Evolutionary conservation across 2,888 invertebrate genomes (phyloP), one percentile per base, ranked within the genome.

Genomic region (Drosophila borborema): DNA sequence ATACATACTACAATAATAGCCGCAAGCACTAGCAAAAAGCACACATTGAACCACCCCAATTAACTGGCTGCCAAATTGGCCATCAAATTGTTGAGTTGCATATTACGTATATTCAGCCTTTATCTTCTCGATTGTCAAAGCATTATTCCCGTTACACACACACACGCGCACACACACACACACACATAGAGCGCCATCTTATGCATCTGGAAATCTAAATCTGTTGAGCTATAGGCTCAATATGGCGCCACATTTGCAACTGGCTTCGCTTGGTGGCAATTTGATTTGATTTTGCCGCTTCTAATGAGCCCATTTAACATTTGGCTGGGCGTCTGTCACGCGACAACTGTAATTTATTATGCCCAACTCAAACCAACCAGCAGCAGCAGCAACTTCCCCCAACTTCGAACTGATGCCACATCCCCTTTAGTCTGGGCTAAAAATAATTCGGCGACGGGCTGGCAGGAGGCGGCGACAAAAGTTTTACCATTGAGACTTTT

Each of bases 231-330:
- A 18, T 18, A 8, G 40, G 9, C 16, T 7, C 23, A 1, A 38
- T 18, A 48, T 40, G 51, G 18, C 9, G 23, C 45, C 51, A 28
- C 36, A 54, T 34, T n/a, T 48, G 46, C 54, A 54, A 31, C 45
- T 16, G 49, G 63, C 55, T 45, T 18, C 53, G 14, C 16, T 49
- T 20, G 34, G n/a, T 43, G 46, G 38, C 56, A 58, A 58, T 68
- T 74, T 68, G 34, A 71, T 72, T 75, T 49, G 46, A 62, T 62
- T 59, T 61, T 54, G 38, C 48, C 49, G 54, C 64, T 43, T 66
- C 63, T 84, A 84, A 81, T 74, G 82, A 79, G 85, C 55, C 65
- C 64, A 79, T 79, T 82, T 71, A 82, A 82, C 86, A 75, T 82
- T 85, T 75, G 82, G 71, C 67, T 81, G 48, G 14, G 60, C 43